Evolutionary conservation across 2,797 vertebrate genomes (phyloP).

Genomic region (Chromis chromis): DNA sequence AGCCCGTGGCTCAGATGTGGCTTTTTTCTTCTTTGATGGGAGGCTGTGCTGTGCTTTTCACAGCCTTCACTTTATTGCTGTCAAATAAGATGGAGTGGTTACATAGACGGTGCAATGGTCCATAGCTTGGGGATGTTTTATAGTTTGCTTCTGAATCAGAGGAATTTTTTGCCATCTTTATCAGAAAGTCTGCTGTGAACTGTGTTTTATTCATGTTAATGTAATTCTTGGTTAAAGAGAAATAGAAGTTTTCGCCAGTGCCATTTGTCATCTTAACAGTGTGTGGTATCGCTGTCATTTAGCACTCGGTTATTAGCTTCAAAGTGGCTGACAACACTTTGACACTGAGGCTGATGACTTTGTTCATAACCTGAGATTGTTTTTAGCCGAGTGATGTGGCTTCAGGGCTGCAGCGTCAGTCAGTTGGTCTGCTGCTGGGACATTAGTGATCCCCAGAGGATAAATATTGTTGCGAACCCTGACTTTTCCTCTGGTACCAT

Average conservation of each 20-base stretch:
- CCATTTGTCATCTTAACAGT: conserved; percentile 32
- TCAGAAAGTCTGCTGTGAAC: conserved; percentile 24
- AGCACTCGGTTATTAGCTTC: conserved; percentile 21
- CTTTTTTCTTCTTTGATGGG: conserved; percentile 37
- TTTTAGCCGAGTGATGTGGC: neutral
- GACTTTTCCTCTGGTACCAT: neutral
- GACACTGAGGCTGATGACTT: neutral
- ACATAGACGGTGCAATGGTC: conserved; percentile 63
- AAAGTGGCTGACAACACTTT: conserved; percentile 26
- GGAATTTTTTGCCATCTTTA: conserved; percentile 41
- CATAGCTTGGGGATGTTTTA: conserved; percentile 66
- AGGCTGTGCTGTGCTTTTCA: conserved; percentile 74
- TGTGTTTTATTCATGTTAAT: conserved; percentile 33
- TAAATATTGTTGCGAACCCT: neutral
- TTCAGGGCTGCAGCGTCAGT: neutral
- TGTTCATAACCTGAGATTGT: neutral
- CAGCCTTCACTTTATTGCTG: conserved; percentile 75
- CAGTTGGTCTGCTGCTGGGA: neutral
- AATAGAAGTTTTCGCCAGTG: conserved; percentile 2
- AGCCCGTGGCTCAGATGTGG: conserved; percentile 67
- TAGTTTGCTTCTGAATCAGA: conserved; percentile 51
- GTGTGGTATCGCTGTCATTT: conserved; percentile 21
- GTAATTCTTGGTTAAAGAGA: conserved; percentile 17
- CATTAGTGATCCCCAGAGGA: neutral
- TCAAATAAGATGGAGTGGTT: conserved; percentile 74